These are phyloP conservation scores for Rhadina sibilatrix DNA, from an alignment of 2,113 vertebrate genomes.

Conservation along the genomic window DNA sequence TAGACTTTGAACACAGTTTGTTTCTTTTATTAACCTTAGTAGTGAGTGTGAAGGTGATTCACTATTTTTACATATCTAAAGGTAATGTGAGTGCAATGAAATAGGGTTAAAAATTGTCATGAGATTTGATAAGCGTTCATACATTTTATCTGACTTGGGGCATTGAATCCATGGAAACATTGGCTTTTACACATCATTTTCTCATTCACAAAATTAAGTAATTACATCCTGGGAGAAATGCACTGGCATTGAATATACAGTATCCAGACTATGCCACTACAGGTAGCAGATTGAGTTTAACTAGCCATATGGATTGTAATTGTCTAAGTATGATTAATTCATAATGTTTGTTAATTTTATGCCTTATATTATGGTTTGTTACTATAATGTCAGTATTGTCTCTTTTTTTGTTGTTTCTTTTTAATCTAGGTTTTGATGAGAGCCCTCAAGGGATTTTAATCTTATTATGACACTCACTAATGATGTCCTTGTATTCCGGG, in stretches of 20 bases:
- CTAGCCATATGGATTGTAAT: constrained; percentile 98
- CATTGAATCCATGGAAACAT: constrained; percentile 45
- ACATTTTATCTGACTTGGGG: constrained; percentile 30
- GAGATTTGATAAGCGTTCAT: not conserved
- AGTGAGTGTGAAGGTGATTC: not conserved
- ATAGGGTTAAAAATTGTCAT: not conserved
- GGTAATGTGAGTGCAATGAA: not conserved
- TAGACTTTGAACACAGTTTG: not conserved
- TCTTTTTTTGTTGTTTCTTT: constrained; percentile 39
- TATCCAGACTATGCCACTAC: constrained; percentile 65
- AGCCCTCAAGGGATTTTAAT: constrained; percentile 82
- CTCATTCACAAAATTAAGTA: constrained; percentile 74
- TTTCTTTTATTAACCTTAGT: not conserved
- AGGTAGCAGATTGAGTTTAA: constrained; percentile 97
- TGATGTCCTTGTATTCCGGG: constrained; percentile 78
- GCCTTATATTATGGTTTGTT: constrained; percentile 93
- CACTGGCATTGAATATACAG: constrained; percentile 48
- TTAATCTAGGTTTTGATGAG: constrained; percentile 76
- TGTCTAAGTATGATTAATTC: constrained; percentile 90
- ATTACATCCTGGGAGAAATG: constrained; percentile 57
- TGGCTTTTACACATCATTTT: constrained; percentile 67
- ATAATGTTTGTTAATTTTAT: constrained; percentile 96
- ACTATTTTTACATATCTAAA: not conserved
- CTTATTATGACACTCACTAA: constrained; percentile 80
- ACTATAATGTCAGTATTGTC: constrained; percentile 75